Evolutionary conservation across 2,113 vertebrate species (phyloP).

Genomic region (Catharus fuscescens): DNA sequence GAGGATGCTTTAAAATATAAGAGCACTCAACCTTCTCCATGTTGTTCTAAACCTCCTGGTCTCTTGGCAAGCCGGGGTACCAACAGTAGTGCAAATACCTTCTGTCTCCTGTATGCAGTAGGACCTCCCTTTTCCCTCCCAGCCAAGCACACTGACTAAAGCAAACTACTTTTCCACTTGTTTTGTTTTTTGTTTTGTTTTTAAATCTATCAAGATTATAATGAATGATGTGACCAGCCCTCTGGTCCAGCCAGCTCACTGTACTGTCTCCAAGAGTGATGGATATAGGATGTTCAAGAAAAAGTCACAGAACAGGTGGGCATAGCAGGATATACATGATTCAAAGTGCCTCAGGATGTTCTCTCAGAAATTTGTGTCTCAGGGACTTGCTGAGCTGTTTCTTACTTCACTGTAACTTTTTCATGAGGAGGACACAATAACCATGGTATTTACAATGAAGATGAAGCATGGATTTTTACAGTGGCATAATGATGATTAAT

Average conservation of each 20-base stretch:
- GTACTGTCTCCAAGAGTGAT: neutral
- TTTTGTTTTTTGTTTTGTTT: neutral
- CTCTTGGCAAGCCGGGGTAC: neutral
- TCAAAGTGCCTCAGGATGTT: neutral
- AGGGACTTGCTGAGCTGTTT: neutral
- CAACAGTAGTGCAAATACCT: neutral
- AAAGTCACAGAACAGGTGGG: neutral
- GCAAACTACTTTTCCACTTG: neutral
- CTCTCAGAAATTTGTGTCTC: neutral
- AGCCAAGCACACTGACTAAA: neutral
- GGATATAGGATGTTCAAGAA: conserved; percentile 5
- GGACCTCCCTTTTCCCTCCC: neutral
- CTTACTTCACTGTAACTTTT: neutral
- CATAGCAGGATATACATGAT: neutral
- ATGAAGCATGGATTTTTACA: neutral
- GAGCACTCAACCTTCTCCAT: neutral
- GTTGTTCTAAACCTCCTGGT: neutral
- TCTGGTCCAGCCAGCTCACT: neutral
- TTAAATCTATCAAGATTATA: neutral
- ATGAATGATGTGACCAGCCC: neutral
- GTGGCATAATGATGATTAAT: neutral
- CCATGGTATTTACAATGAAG: neutral
- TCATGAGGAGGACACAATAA: neutral
- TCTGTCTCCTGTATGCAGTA: neutral
- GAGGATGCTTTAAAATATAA: neutral